These are phyloP conservation scores for Aphis gossypii DNA, from an alignment of 1,140 invertebrate genomes.

Conservation along the genomic window DNA sequence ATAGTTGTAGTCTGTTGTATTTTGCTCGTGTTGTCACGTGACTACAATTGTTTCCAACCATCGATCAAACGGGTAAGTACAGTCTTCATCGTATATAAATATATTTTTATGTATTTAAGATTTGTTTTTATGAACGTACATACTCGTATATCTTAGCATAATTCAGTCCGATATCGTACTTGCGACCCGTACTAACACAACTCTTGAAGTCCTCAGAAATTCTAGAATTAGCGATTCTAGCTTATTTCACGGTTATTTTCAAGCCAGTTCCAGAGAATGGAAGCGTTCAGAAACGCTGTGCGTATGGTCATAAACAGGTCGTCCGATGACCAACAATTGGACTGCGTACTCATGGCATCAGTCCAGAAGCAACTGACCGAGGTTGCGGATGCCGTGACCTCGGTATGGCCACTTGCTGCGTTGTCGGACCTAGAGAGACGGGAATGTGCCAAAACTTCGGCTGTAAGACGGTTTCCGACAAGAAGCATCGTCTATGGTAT, in stretches of 20 bases:
- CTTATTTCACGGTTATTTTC: background rate
- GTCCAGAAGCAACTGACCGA: conserved; percentile 29
- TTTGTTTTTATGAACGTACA: background rate
- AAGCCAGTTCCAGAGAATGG: background rate
- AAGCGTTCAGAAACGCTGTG: conserved; percentile 26
- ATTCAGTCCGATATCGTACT: background rate
- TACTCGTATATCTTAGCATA: background rate
- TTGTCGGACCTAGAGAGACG: background rate
- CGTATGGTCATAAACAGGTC: background rate
- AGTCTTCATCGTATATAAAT: background rate
- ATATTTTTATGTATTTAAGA: background rate
- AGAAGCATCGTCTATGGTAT: background rate
- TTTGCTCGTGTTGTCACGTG: background rate
- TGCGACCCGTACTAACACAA: background rate
- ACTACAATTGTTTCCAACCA: background rate
- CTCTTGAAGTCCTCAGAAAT: background rate
- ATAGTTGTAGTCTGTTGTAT: background rate
- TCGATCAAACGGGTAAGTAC: background rate
- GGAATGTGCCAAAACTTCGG: conserved; percentile 36
- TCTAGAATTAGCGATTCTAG: too few species aligned
- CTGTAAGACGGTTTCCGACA: background rate
- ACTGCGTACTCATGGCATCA: conserved; percentile 19
- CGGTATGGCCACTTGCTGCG: background rate
- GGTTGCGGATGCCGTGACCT: background rate
- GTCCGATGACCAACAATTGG: background rate